Percentiles rank a stretch among this genome's conserved stretches.
Evolutionary conservation across 2,888 invertebrate species (phyloP).

Genomic region (Beris morrisii): DNA sequence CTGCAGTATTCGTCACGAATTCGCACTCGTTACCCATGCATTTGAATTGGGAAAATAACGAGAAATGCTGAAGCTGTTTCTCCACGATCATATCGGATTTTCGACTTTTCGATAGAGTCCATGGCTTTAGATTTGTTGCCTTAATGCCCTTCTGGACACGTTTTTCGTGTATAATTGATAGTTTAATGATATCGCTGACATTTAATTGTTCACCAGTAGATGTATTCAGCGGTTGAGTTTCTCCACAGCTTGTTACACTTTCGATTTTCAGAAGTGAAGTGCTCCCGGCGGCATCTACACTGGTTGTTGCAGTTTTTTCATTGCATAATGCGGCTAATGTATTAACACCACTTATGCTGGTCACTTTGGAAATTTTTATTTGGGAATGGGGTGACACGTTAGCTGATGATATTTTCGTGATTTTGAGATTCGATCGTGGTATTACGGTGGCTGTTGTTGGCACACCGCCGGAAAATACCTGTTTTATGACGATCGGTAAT

Average conservation of each 20-base stretch:
- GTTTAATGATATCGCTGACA: no score
- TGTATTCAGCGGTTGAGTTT: neutral
- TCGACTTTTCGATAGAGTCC: constrained; percentile 20
- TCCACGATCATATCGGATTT: constrained; percentile 28
- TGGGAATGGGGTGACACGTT: neutral
- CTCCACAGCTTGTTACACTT: constrained; percentile 14
- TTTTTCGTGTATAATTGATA: no score
- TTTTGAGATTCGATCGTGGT: constrained; percentile 2
- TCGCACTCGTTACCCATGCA: constrained; percentile 60
- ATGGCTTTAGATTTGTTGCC: constrained; percentile 51
- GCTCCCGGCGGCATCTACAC: no score
- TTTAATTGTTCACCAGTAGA: neutral
- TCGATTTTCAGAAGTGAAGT: constrained; percentile 1
- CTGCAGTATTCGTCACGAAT: constrained; percentile 54
- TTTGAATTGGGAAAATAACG: constrained; percentile 55
- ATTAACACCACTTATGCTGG: neutral
- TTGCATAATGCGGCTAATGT: no score
- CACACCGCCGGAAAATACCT: neutral
- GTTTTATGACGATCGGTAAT: constrained; percentile 7
- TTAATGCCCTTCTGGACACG: constrained; percentile 42
- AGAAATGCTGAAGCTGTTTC: constrained; percentile 30
- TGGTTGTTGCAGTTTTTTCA: no score
- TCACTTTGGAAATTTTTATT: constrained; percentile 15
- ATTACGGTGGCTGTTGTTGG: neutral
- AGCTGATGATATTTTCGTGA: constrained; percentile 8